Base-by-base conservation (phyloP, 2,797 vertebrate species). In the Anniella stebbinsi region DNA sequence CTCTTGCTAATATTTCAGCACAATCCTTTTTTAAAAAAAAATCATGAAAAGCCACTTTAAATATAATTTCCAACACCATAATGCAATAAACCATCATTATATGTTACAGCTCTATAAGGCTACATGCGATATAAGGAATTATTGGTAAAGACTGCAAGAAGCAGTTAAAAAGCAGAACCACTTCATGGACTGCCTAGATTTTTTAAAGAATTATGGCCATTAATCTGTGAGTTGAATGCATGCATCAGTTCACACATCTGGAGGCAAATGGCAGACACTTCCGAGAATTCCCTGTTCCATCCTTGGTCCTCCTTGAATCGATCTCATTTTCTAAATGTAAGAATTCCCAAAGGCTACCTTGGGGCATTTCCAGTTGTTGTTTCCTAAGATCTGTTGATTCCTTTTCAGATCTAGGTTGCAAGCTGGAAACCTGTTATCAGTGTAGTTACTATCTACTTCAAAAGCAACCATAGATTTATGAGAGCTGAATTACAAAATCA, bases 351-450 rank as follows among this genome's bases (percentile, higher is more conserved):
- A 41, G 9, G 25, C 45, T 70, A 33, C 11, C 67, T 69, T 12
- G 30, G 11, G 69, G 33, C 38, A 76, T 45, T 45, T 21, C 7
- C 23, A 25, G 21, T 33, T 80, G 21, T 33, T 80, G 23, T 0
- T 76, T 8, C 57, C 54, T 2, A 36, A 73, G 28, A 88, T 82
- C 2, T n/a, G 36, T 30, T 81, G n/a, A 7, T 38, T 72, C 28
- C 36, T 12, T 30, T 28, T 41, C n/a, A 66, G 45, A 51, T 63
- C 30, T 33, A 36, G 30, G 0, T 2, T 84, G 82, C 0, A 0
- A 18, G 1, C 30, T 87, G 28, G 18, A 9, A 88, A 73, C 84
- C 81, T 77, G 77, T 69, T 48, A 73, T 8, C 28, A 80, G 15
- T 51, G 15, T 60, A 88, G 23, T 25, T 12, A 63, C 66, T 51